Evolutionary conservation across 2,888 invertebrate species (phyloP).

Genomic region (Neoitamus cyanurus): DNA sequence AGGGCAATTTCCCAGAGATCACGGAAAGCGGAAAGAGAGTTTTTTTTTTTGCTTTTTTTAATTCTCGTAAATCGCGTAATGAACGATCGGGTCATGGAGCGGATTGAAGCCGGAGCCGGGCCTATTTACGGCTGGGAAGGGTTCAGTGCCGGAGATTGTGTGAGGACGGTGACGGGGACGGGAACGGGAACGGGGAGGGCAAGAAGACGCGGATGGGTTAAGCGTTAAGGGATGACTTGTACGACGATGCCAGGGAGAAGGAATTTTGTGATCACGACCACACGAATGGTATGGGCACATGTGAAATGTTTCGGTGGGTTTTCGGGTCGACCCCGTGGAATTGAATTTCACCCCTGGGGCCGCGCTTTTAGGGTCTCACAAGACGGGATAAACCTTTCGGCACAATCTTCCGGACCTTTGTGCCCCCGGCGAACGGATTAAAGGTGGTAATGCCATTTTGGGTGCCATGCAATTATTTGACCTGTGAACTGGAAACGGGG

Average conservation of each 20-base stretch:
- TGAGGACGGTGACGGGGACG: too few species aligned
- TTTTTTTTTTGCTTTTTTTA: not conserved
- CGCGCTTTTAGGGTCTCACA: not conserved
- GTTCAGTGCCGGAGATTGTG: not conserved
- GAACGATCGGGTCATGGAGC: not conserved
- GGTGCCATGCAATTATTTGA: not conserved
- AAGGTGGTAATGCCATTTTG: not conserved
- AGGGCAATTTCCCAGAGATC: not conserved
- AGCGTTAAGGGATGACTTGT: not conserved
- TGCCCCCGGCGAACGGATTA: not conserved
- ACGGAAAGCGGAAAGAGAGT: not conserved
- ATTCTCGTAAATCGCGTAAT: not conserved
- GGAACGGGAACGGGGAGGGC: too few species aligned
- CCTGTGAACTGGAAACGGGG: not conserved
- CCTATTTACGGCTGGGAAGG: not conserved
- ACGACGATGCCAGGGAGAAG: not conserved
- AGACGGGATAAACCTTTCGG: not conserved
- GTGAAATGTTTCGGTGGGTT: too few species aligned
- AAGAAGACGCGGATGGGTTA: not conserved
- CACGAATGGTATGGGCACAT: not conserved
- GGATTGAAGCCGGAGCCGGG: not conserved
- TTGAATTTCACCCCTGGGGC: not conserved
- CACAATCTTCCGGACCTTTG: not conserved
- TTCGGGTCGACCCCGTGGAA: not conserved
- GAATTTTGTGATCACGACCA: not conserved